Percentiles rank a stretch among this genome's conserved stretches.
Conservation (phyloP, 2,113 vertebrate species). For the Corydoras sp. region DNA sequence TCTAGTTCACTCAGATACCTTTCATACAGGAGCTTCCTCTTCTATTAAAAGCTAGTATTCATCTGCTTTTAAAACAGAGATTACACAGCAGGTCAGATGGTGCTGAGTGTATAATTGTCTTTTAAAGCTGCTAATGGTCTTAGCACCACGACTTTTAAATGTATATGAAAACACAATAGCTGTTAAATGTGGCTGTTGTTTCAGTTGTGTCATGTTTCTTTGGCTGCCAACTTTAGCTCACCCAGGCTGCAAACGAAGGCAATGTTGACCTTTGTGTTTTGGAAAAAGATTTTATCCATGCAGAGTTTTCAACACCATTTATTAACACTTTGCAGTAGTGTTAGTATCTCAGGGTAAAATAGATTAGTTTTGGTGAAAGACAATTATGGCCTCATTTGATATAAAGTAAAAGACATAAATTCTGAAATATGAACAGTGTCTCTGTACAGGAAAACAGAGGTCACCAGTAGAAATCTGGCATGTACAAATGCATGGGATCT, state of each 20-base stretch:
- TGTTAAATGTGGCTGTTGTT: slow-evolving; percentile 24
- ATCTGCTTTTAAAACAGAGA: background rate
- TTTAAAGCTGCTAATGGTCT: slow-evolving; percentile 15
- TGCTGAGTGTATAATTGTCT: slow-evolving; percentile 5
- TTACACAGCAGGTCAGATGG: background rate
- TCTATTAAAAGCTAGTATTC: background rate
- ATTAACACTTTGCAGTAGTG: slow-evolving; percentile 12
- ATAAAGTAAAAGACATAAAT: slow-evolving; percentile 13
- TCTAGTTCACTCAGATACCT: background rate
- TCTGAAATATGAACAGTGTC: slow-evolving; percentile 6
- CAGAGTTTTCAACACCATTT: slow-evolving; percentile 5
- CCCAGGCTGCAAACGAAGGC: slow-evolving; percentile 5
- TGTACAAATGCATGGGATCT: slow-evolving; percentile 1
- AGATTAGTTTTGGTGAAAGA: slow-evolving; percentile 27
- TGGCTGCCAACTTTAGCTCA: slow-evolving; percentile 25
- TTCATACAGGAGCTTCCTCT: background rate
- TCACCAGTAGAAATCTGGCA: slow-evolving; percentile 3
- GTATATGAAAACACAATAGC: slow-evolving; percentile 4
- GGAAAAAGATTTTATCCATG: slow-evolving; percentile 1
- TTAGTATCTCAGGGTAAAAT: slow-evolving; percentile 25
- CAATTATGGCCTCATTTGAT: background rate
- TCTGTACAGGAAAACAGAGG: slow-evolving; percentile 5
- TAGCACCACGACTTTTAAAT: background rate
- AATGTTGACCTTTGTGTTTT: slow-evolving; percentile 19
- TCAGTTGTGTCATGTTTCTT: slow-evolving; percentile 22